Conservation (phyloP, 2,113 vertebrate species). For the Ptilonorhynchus violaceus region DNA sequence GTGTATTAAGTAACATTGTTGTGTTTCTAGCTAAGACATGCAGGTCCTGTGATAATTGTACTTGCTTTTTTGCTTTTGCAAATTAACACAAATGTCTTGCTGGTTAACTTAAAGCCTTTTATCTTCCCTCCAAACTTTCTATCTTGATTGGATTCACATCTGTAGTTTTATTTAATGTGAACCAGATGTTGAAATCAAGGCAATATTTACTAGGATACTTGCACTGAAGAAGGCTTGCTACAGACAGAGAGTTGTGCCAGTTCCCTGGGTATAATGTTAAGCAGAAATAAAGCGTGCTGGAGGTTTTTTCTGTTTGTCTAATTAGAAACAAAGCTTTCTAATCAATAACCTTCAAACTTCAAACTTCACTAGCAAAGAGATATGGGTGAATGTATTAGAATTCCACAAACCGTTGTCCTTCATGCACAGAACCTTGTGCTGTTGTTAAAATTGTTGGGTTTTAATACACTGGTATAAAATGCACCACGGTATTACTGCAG, state of each 20-base stretch:
- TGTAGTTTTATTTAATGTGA: slow-evolving; percentile 35
- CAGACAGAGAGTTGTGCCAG: background rate
- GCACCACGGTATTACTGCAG: background rate
- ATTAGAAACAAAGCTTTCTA: background rate
- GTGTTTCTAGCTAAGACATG: background rate
- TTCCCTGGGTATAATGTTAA: background rate
- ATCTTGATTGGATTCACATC: slow-evolving; percentile 43
- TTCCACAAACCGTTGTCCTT: background rate
- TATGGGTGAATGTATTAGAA: background rate
- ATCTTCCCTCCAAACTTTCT: slow-evolving; percentile 13
- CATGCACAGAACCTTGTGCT: background rate
- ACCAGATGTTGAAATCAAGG: slow-evolving; percentile 41
- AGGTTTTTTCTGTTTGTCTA: background rate
- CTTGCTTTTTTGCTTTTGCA: background rate
- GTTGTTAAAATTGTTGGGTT: background rate
- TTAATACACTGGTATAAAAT: background rate
- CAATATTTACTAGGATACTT: background rate
- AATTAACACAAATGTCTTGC: slow-evolving; percentile 10
- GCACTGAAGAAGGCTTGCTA: background rate
- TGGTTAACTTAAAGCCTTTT: slow-evolving; percentile 20
- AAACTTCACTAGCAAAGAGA: background rate
- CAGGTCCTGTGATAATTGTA: background rate
- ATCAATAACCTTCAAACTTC: background rate
- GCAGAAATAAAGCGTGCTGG: background rate
- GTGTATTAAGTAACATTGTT: too few relatives aligned